These are phyloP conservation scores for Epirrita christyi DNA, from an alignment of 2,888 invertebrate genomes.

Conservation along the genomic window DNA sequence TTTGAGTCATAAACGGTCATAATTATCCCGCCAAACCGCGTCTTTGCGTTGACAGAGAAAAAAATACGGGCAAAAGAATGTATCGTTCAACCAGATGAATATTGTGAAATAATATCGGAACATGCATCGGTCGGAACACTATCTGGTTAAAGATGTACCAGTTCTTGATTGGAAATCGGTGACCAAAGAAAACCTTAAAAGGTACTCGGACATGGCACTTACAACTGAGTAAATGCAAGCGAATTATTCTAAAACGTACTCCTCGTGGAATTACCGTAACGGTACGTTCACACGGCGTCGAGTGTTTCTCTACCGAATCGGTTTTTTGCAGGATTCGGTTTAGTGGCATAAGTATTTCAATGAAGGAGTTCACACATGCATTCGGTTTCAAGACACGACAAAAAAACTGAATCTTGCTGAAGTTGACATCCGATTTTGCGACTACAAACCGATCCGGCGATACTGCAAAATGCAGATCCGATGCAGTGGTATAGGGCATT, in stretches of 20 bases:
- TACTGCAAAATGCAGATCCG: constrained; percentile 35
- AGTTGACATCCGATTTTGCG: too few relatives aligned
- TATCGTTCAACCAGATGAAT: constrained; percentile 18
- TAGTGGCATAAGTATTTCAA: too few relatives aligned
- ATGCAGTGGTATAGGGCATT: constrained; percentile 31
- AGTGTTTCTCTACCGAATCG: too few relatives aligned
- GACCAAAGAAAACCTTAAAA: constrained; percentile 20
- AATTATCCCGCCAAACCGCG: constrained; percentile 9
- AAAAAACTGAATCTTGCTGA: too few relatives aligned
- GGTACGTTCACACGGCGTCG: too few relatives aligned
- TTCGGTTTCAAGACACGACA: too few relatives aligned
- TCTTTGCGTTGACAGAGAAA: constrained; percentile 13
- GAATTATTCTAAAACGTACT: constrained; percentile 14
- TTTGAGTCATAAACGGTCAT: too few relatives aligned
- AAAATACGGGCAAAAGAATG: constrained; percentile 6
- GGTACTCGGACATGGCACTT: constrained; percentile 23
- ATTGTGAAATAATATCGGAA: constrained; percentile 16
- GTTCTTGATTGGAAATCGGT: constrained; percentile 16
- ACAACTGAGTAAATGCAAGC: constrained; percentile 26
- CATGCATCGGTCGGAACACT: constrained; percentile 18
- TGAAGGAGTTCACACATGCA: too few relatives aligned
- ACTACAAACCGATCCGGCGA: constrained; percentile 32
- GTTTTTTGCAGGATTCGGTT: too few relatives aligned
- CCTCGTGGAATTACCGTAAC: too few relatives aligned
- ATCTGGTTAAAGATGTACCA: constrained; percentile 9